Evolutionary conservation across 1,140 invertebrate species (phyloP), one percentile per base, ranked within the genome.

Genomic region (Sycobia sp.): DNA sequence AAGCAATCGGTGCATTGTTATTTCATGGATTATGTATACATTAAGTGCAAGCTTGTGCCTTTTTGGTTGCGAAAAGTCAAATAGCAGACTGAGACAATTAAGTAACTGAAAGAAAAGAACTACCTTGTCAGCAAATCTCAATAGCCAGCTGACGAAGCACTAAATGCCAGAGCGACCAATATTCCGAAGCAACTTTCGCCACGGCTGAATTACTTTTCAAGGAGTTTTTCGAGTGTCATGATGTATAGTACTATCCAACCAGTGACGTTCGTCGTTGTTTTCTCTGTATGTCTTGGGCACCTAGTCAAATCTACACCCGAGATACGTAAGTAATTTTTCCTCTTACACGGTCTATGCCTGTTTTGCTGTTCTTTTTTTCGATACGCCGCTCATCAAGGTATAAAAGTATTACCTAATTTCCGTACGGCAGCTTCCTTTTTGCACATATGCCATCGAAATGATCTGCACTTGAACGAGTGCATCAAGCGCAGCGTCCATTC

Each of bases 401-500:
- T n/a, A n/a, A n/a, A n/a, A n/a, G n/a, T n/a, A n/a, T n/a, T n/a
- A n/a, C n/a, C n/a, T n/a, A n/a, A n/a, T n/a, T n/a, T n/a, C 34
- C 39, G n/a, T 43, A 2, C 29, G 67, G 22, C 59, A 80, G 77
- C 77, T n/a, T 34, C 68, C 36, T 85, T 82, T 64, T 77, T 90
- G 29, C 82, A 85, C 55, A 78, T 83, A 75, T 89, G 87, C 70
- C 84, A 83, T 47, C 79, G 79, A 34, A 85, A 71, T 16, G 85
- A 89, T 72, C 84, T 86, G 8, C 59, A 78, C 50, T 29, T 82
- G 32, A 76, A 75, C 65, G 74, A 79, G 27, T 82, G 79, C 60
- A 61, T 83, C n/a, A 76, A 72, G 46, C 22, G 64, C 7, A 81
- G 84, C 65, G 57, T 82, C 65, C 65, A 86, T 71, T 53, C 68